These are phyloP conservation scores for Rattus rattus DNA, from an alignment of 2,113 vertebrate species.

Conservation along the genomic window DNA sequence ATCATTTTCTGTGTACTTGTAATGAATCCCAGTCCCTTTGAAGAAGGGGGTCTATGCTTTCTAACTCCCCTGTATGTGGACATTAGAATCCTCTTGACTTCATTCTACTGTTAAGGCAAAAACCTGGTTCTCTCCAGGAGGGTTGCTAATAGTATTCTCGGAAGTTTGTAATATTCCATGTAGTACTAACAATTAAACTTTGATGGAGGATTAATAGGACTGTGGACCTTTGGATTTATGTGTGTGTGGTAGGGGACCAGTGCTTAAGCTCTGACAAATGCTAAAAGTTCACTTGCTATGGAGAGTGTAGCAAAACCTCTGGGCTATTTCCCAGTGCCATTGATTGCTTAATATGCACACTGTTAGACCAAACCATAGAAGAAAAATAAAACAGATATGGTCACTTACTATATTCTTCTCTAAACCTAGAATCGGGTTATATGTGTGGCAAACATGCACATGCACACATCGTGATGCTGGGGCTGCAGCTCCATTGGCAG, in stretches of 20 bases:
- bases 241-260: neutral
- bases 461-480: neutral
- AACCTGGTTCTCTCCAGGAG: neutral
- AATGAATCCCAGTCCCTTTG: neutral
- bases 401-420: neutral
- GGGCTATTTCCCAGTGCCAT: neutral
- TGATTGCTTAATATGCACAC: neutral
- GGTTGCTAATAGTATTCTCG: neutral
- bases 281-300: neutral
- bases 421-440: neutral
- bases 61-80: neutral
- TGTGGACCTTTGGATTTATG: neutral
- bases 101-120: neutral
- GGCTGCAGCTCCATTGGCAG: neutral
- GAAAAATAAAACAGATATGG: neutral
- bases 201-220: neutral
- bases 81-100: neutral
- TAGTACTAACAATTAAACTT: neutral
- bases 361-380: neutral
- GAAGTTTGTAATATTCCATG: neutral
- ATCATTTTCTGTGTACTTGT: neutral
- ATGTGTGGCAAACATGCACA: neutral
- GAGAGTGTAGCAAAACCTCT: neutral
- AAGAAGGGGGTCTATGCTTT: neutral
- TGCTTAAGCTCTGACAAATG: neutral